Evolutionary conservation across 2,797 vertebrate genomes (phyloP).

Genomic region (Lithobates pipiens): DNA sequence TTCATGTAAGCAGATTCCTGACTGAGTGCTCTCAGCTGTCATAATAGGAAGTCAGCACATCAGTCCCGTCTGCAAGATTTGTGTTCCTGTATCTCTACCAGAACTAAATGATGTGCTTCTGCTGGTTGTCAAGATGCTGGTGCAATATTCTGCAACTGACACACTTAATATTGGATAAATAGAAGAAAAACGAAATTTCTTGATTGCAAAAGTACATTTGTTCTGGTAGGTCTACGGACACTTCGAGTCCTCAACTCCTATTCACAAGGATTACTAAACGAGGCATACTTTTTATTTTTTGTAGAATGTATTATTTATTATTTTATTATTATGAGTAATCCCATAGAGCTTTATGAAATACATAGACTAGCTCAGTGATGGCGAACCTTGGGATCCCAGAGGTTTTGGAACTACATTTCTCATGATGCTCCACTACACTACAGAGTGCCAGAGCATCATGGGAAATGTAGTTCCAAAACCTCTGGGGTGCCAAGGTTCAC

Average conservation of each 20-base stretch:
- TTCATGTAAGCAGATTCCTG: slow-evolving; percentile 1
- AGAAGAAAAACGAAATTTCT: too few species aligned
- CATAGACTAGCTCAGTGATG: background rate
- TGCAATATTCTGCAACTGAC: background rate
- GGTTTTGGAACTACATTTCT: too few species aligned
- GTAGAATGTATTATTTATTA: too few species aligned
- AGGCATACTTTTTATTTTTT: too few species aligned
- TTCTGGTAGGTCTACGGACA: background rate
- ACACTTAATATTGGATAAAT: background rate
- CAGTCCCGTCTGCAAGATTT: background rate
- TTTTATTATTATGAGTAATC: background rate
- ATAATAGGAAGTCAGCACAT: slow-evolving; percentile 12
- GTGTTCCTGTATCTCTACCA: background rate
- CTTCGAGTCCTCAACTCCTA: background rate
- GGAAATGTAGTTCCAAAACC: too few species aligned
- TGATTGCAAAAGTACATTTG: background rate
- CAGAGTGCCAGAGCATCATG: too few species aligned
- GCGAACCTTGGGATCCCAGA: too few species aligned
- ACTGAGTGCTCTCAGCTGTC: slow-evolving; percentile 12
- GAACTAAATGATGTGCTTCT: background rate
- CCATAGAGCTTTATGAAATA: background rate
- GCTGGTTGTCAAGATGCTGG: background rate
- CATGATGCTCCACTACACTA: too few species aligned
- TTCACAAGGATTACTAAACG: too few species aligned
- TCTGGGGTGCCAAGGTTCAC: too few species aligned